A percentile compares a stretch with the other conserved stretches of the same genome.
Evolutionary conservation across 2,113 vertebrate species (phyloP).

Genomic region (Halcyon malimbica): DNA sequence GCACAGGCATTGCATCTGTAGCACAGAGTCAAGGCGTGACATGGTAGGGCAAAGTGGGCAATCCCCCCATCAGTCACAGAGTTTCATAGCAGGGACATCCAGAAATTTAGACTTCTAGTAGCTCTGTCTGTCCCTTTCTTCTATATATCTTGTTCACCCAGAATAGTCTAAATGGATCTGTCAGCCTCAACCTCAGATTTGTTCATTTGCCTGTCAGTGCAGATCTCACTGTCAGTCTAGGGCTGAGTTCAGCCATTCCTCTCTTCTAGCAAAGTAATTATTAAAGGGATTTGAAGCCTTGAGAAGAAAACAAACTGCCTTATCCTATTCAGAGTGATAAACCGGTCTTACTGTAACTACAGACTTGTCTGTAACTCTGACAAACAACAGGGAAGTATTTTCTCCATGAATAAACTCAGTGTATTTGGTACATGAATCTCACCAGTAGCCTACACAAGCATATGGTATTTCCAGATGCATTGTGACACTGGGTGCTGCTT

Average conservation of each 20-base stretch:
- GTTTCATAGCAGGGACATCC: background rate
- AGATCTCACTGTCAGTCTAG: background rate
- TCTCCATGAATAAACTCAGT: background rate
- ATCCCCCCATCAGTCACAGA: background rate
- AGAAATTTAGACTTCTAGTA: background rate
- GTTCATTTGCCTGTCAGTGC: background rate
- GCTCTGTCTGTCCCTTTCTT: background rate
- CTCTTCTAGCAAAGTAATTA: background rate
- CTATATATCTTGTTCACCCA: background rate
- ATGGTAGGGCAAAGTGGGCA: background rate
- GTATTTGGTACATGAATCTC: background rate
- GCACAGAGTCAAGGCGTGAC: rapidly evolving
- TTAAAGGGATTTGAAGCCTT: background rate
- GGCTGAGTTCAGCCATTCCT: background rate
- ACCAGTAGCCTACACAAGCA: background rate
- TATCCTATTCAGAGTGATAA: background rate
- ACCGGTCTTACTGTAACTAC: background rate
- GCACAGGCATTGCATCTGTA: background rate
- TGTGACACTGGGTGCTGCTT: background rate
- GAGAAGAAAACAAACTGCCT: background rate
- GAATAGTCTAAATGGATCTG: background rate
- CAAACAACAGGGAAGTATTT: background rate
- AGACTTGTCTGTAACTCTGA: background rate
- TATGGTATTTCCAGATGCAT: background rate
- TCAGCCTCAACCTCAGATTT: background rate